Base-by-base conservation (phyloP, 2,888 invertebrate genomes). In the Lycaena phlaeas region DNA sequence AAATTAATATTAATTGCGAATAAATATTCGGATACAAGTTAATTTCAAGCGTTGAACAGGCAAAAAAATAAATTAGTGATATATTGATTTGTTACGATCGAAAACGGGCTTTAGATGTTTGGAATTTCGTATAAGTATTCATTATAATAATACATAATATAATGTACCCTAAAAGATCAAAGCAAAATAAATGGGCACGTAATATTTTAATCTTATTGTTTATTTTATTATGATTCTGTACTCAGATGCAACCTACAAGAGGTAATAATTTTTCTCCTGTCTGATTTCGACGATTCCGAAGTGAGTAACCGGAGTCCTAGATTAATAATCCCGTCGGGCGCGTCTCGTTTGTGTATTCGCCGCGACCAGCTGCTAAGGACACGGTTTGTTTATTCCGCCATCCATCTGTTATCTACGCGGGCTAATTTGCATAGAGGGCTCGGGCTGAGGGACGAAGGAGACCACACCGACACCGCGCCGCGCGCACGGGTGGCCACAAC, bases 391-490 rank as follows among this genome's bases (percentile, higher is more conserved):
- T 78, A 82, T 82, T 79, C 78, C 78, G 75, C 79, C 74, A 79
- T 84, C 84, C 81, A 82, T 82, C 82, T 82, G 82, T 82, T 82
- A 81, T 82, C 81, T 81, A 77, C 78, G 71, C 73, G 61, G 76
- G 77, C 81, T 81, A 84, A 84, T 84, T 82, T 84, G 84, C 84
- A 84, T 84, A 81, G 79, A 76, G 79, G 78, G 71, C 67, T 51
- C 59, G 48, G 53, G 52, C 49, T 45, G 59, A 55, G 53, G 56
- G 56, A 61, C 48, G 51, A 46, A 43, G 50, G 50, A 53, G 86
- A 86, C 85, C 86, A 86, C 86, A 85, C 78, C 76, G 82, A 78
- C 82, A 69, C 72, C 70, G 77, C 73, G 75, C 76, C 74, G 79
- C 57, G 64, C 76, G 72, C 77, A 77, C 85, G 86, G 85, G 86